Percentiles rank a stretch among this genome's conserved stretches.
These are phyloP conservation scores for Microcebus tavaratra DNA, from an alignment of 2,113 vertebrate genomes.

Conservation along the genomic window DNA sequence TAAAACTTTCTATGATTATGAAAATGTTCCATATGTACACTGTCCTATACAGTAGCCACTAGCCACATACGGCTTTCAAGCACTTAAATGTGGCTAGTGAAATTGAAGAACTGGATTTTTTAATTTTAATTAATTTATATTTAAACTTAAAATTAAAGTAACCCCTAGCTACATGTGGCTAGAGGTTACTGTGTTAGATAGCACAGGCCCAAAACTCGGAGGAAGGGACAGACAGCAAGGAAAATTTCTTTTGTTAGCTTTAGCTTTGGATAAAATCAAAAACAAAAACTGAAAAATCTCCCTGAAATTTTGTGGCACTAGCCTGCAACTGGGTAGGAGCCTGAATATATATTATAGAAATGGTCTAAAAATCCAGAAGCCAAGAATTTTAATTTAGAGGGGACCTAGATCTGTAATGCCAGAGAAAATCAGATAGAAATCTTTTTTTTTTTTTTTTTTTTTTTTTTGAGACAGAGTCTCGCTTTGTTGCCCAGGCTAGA, in stretches of 20 bases:
- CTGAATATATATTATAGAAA: not conserved
- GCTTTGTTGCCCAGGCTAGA: too few species aligned
- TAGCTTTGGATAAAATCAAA: not conserved
- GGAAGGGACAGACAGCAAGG: not conserved
- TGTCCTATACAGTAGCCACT: not conserved
- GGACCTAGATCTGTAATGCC: not conserved
- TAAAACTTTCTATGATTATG: not conserved
- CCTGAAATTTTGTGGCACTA: not conserved
- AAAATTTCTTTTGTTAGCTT: not conserved
- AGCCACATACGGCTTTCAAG: not conserved
- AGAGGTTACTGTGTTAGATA: not conserved
- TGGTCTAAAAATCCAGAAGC: not conserved
- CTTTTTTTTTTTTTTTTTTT: too few species aligned
- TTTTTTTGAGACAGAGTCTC: too few species aligned
- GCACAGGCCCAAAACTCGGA: not conserved
- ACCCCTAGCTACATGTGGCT: not conserved
- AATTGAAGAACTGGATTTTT: not conserved
- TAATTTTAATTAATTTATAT: not conserved
- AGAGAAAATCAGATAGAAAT: constrained; percentile 27
- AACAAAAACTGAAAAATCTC: not conserved
- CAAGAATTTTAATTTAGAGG: constrained; percentile 17
- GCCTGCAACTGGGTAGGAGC: not conserved
- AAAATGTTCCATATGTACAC: not conserved
- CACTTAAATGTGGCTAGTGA: not conserved
- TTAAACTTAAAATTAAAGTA: not conserved